Evolutionary conservation across 1,140 invertebrate species (phyloP).

Genomic region (Bombus superbus): DNA sequence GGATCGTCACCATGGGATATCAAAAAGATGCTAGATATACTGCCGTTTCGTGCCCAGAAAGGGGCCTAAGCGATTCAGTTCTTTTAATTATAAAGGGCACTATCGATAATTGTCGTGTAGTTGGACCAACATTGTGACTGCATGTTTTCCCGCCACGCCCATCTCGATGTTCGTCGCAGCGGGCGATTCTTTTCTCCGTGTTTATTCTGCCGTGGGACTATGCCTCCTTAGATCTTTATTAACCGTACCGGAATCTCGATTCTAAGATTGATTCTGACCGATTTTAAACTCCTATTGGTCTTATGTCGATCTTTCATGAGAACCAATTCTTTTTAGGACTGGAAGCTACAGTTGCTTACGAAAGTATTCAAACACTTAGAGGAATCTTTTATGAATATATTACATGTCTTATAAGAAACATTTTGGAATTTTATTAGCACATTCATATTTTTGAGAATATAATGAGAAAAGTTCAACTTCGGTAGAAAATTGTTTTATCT

Average conservation of each 20-base stretch:
- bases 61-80: conserved; percentile 27
- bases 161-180: conserved; percentile 70
- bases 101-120: conserved; percentile 79
- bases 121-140: conserved; percentile 78
- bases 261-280: background rate
- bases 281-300: background rate
- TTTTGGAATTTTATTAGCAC: too few relatives aligned
- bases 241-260: conserved; percentile 30
- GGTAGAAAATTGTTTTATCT: too few relatives aligned
- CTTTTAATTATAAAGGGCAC: conserved; percentile 78
- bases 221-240: conserved; percentile 43
- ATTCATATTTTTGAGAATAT: too few relatives aligned
- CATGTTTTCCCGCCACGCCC: conserved; percentile 77
- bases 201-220: conserved; percentile 67
- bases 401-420: too few relatives aligned
- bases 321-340: background rate
- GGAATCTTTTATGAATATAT: too few relatives aligned
- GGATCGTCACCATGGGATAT: conserved; percentile 58
- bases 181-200: conserved; percentile 67
- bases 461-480: too few relatives aligned
- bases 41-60: conserved; percentile 9
- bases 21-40: conserved; percentile 60
- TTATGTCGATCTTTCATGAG: background rate
- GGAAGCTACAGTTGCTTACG: too few relatives aligned
- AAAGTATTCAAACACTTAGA: too few relatives aligned